Base-by-base conservation (phyloP, 1,140 invertebrate species). In the Drosophila tani region DNA sequence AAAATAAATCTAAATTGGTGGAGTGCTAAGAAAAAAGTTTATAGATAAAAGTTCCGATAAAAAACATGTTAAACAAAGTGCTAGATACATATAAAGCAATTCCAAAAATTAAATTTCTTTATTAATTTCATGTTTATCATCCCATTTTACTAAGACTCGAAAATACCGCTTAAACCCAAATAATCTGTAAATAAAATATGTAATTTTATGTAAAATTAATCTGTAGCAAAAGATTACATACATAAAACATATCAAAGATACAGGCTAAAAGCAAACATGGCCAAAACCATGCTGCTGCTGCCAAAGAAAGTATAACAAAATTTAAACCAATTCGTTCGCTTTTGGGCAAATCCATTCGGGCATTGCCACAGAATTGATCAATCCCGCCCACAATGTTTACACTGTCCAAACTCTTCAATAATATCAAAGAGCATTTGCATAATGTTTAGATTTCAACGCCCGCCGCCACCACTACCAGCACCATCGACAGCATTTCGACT, bases 341-440 rank as follows among this genome's bases (percentile, higher is more conserved):
- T 67, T 53, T 46, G 19, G n/a, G 8, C n/a, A 55, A 55, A 70
- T 38, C 64, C 47, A 45, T 71, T 71, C 53, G 29, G 11, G 15
- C 69, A 35, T 38, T 21, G 45, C 69, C 67, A 71, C 46, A 71
- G 46, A 71, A 71, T 71, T 41, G 46, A 71, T 59, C 69, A 73
- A 67, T 70, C 67, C 49, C 67, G 24, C 62, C 62, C 63, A 49
- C 49, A 45, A 35, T 73, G 67, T 60, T 73, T 73, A 59, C 66
- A 49, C 51, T 71, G 69, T 43, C 66, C 50, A 71, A 71, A 50
- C 69, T 59, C 46, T 41, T 73, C 67, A 71, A 73, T 50, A 60
- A 73, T 71, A 73, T 73, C 69, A 73, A 73, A 73, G 66, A 73
- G 69, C 67, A 73, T 73, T 71, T 73, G 69, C 69, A 73, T 73